Evolutionary conservation across 2,797 vertebrate genomes (phyloP).

Genomic region (Geotria australis): DNA sequence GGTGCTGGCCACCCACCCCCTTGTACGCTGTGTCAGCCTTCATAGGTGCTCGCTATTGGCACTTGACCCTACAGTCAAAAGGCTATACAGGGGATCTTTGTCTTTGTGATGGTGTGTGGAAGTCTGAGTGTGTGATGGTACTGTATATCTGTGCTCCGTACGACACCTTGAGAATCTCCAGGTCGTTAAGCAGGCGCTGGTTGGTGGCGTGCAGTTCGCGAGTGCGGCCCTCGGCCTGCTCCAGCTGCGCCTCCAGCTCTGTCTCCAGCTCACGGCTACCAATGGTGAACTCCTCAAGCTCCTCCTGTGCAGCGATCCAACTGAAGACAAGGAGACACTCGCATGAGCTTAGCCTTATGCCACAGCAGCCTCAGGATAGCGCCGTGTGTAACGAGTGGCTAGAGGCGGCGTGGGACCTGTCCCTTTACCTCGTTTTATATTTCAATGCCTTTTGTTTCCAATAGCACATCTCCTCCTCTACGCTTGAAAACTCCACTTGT

Average conservation of each 20-base stretch:
- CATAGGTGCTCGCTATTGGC: too few species aligned
- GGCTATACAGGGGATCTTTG: too few species aligned
- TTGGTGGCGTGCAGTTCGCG: slow-evolving; percentile 52
- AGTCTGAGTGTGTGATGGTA: too few species aligned
- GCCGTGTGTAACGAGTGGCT: too few species aligned
- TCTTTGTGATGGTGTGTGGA: too few species aligned
- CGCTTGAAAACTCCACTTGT: slow-evolving; percentile 21
- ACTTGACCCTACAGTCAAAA: too few species aligned
- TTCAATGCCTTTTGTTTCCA: slow-evolving; percentile 50
- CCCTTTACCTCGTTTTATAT: slow-evolving; percentile 40
- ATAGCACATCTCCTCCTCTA: slow-evolving; percentile 41
- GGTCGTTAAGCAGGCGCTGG: slow-evolving; percentile 36
- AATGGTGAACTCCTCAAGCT: slow-evolving; percentile 76
- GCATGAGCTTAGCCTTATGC: not conserved
- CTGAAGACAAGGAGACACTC: slow-evolving; percentile 10
- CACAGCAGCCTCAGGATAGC: not conserved
- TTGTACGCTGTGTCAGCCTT: too few species aligned
- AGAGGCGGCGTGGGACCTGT: too few species aligned
- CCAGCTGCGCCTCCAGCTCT: slow-evolving; percentile 60
- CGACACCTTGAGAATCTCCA: slow-evolving; percentile 51
- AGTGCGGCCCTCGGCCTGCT: slow-evolving; percentile 55
- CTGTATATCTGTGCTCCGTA: not conserved
- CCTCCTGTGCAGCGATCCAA: slow-evolving; percentile 42
- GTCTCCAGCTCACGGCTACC: slow-evolving; percentile 87
- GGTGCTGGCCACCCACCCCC: too few species aligned